Evolutionary conservation across 2,797 vertebrate genomes (phyloP), one percentile per base, ranked within the genome.

Genomic region (Jordanella pulchra): DNA sequence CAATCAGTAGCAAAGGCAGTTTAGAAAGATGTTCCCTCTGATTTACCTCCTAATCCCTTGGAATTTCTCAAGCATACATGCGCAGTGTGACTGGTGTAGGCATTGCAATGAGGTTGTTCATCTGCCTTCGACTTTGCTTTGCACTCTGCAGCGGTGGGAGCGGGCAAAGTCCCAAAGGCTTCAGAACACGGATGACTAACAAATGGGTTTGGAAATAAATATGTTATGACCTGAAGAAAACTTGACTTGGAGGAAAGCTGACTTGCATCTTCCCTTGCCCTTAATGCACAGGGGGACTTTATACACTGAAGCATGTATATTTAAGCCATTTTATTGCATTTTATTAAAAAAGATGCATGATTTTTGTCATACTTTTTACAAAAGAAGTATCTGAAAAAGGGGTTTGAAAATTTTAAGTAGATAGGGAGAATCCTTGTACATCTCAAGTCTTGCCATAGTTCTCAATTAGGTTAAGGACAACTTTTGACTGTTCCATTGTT

Each of bases 71-170:
- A 82, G 80, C 78, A 56, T 73, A 72, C 64, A 65, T 48, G 27
- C 83, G 69, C 80, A 74, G 79, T 72, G 66, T 30, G 75, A 67
- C 67, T 66, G 83, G 68, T 87, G 75, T 35, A 72, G 80, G 84
- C 72, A 76, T 76, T 65, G 67, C 39, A n/a, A 65, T 12, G 71
- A 78, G 77, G 75, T 75, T 44, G 50, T 78, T 86, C 45, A 69
- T 84, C 70, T 79, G 80, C 63, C 69, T 80, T 71, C 74, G 54
- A 71, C 44, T 67, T 65, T 53, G 76, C 72, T 67, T 75, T 67
- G 61, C 30, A 48, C 69, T 79, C 75, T 76, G 69, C 80, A 77
- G 60, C 75, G 76, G 71, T 73, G 18, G 72, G 72, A 80, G 77
- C 28, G 25, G 71, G 27, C 64, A 68, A 65, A 71, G 73, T 67